Base-by-base conservation (phyloP, 2,888 invertebrate species). In the Loripinus fragilis region DNA sequence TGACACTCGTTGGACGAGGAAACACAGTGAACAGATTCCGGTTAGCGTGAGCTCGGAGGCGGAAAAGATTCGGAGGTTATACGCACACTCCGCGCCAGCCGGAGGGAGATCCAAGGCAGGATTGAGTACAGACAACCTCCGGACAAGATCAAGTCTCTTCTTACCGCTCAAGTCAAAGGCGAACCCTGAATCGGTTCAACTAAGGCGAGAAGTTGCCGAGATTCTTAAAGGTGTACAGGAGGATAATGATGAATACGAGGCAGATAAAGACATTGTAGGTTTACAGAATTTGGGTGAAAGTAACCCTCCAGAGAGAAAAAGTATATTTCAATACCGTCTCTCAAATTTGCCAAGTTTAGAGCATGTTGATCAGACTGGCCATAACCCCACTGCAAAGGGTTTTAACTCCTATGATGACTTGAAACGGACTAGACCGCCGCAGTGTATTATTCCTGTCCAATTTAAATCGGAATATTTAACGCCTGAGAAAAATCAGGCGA, bases 71-170 rank as follows among this genome's bases (percentile, higher is more conserved):
- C 80, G 90, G 7, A 86, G 80, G 64, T 42, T 88, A 25, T 91
- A 90, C 69, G 86, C 89, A 20, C 87, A 87, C 38, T 91, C 90
- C 8, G 90, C 91, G 5, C 91, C 91, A 0, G 85, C 87, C 0
- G 86, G 87, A 0, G 88, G 86, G 2, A 81, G 87, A 10, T 72
- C 85, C 5, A 75, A 81, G 30, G 71, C 83, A 60, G 85, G 86
- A 0, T 70, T 85, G 23, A 81, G 85, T 45, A 64, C 78, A 0
- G 86, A 83, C 23, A 88, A 90, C 60, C 76, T 87, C 71, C 75
- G 86, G 55, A 86, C 86, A 30, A 74, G 89, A 25, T 90, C 90
- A 7, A 88, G 86, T 76, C 80, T 91, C 60, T 89, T 85, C 76
- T 79, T 90, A 8, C 90, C 90, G 1, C 83, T 91, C 28, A 90